Base-by-base conservation (phyloP, 2,797 vertebrate species). In the Epinephelus malabaricus region DNA sequence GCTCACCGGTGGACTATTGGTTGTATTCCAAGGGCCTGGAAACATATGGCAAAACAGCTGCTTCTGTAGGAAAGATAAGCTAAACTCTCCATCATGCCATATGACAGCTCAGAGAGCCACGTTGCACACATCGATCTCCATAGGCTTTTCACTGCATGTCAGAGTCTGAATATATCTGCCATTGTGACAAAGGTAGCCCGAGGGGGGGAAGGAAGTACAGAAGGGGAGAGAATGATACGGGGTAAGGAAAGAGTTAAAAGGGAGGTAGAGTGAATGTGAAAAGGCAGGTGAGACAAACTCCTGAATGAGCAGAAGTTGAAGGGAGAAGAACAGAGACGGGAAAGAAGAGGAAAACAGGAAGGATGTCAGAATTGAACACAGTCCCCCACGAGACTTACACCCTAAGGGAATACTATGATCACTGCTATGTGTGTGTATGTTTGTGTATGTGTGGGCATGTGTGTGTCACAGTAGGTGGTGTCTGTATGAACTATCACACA, bases 1-100 rank as follows among this genome's bases (percentile, higher is more conserved):
- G 87, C 82, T 76, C 85, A 86, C 84, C 40, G 47, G 67, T 76
- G 79, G 86, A 84, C 78, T 88, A 81, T 88, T 91, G 88, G 88
- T 91, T 69, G 58, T 75, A 74, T 86, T 90, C 89, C 77, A 82
- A 79, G 47, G 82, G 82, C 86, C 73, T 11, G 67, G 78, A 87
- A 83, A 88, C 90, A 91, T 87, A 86, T 77, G 79, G 89, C 82
- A 84, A 92, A 90, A 90, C 91, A 89, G 89, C 88, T 91, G 90
- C 89, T 81, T 83, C 90, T 59, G 61, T 80, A 50, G 67, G 17
- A 83, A 87, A 89, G 92, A 91, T 89, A 89, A 90, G 90, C 88
- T 90, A 86, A 92, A 89, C 87, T 87, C 91, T 93, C 88, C 92
- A 92, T 93, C 92, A 91, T 82, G 76, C 77, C 69, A 85, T 74